A percentile compares a stretch with the other conserved stretches of the same genome.
These are phyloP conservation scores for Turdus rufiventris DNA, from an alignment of 2,113 vertebrate species.

Conservation along the genomic window DNA sequence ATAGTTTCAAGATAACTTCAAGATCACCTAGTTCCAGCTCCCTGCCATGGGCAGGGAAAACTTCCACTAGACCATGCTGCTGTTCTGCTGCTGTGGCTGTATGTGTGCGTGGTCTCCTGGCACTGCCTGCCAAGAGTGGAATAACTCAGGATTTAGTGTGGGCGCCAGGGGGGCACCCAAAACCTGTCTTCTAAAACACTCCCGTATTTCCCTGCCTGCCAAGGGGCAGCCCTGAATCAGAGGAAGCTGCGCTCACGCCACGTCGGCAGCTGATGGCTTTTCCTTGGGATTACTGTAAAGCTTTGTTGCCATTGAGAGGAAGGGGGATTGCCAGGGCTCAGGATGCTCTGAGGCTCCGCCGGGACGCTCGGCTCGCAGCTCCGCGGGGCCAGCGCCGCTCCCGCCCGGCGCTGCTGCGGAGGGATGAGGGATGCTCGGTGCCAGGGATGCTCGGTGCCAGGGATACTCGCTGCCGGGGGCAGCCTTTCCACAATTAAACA, in stretches of 20 bases:
- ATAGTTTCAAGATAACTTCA: not conserved
- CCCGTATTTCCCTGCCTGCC: not conserved
- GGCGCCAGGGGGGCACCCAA: not conserved
- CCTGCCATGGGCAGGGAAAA: not conserved
- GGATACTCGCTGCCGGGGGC: too few species aligned
- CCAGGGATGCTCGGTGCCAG: too few species aligned
- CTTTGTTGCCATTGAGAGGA: too few species aligned
- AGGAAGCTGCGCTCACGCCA: not conserved
- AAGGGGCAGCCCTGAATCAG: not conserved
- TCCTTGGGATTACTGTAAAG: not conserved
- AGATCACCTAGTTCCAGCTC: not conserved
- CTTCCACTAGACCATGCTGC: not conserved
- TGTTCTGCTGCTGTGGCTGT: not conserved
- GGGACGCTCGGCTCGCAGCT: rapidly evolving
- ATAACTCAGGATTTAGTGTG: not conserved
- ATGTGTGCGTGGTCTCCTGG: not conserved
- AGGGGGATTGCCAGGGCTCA: rapidly evolving
- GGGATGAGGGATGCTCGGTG: too few species aligned
- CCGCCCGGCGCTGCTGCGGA: rapidly evolving
- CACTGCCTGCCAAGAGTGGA: not conserved
- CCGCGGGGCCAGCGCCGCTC: not conserved
- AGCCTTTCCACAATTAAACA: slow-evolving; percentile 12
- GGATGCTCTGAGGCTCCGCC: not conserved
- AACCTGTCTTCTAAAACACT: not conserved
- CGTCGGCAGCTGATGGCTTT: not conserved